Evolutionary conservation across 2,113 vertebrate species (phyloP), one percentile per base, ranked within the genome.

Genomic region (Theristicus caerulescens): DNA sequence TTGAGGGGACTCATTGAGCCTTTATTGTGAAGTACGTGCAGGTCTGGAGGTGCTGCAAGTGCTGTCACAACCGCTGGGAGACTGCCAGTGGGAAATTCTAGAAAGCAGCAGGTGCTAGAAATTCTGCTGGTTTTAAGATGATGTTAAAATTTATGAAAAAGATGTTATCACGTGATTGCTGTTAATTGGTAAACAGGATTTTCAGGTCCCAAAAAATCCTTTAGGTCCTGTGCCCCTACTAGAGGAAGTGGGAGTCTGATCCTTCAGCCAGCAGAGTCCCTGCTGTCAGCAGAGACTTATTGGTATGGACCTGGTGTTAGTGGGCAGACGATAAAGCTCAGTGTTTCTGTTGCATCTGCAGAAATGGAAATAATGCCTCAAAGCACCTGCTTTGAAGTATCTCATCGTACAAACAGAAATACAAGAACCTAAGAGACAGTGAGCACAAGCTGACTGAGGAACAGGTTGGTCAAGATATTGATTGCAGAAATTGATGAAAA

Each of bases 11-110:
- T 62, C 59, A 1, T 1, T 18, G 58, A 65, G 31, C 46, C 42
- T 19, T 31, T 49, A 4, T 3, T 18, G 19, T 25, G 47, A 27
- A 72, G 29, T 4, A 24, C 1, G 0, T 2, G 6, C 11, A 11
- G 44, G 27, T 52, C 54, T 64, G 44, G 20, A 79, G 59, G 5
- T 36, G 29, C 65, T 42, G 49, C 40, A 20, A 29, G 36, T 4
- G 47, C 46, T 64, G 44, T 26, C 34, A 6, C 36, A 69, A 16
- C 9, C 1, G 0, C 71, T 18, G 36, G 40, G 61, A 52, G 62
- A 46, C 24, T 1, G 2, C 32, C 71, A 11, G 20, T 17, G 25
- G 66, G 31, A 36, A 67, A 26, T 34, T 8, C 49, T 29, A 27
- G 25, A 9, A 58, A 64, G 32, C 15, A 38, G 42, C 32, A 25